phyloP scores from a whole-genome alignment of 2,113 vertebrate genomes.

The Neofelis nebulosa region DNA sequence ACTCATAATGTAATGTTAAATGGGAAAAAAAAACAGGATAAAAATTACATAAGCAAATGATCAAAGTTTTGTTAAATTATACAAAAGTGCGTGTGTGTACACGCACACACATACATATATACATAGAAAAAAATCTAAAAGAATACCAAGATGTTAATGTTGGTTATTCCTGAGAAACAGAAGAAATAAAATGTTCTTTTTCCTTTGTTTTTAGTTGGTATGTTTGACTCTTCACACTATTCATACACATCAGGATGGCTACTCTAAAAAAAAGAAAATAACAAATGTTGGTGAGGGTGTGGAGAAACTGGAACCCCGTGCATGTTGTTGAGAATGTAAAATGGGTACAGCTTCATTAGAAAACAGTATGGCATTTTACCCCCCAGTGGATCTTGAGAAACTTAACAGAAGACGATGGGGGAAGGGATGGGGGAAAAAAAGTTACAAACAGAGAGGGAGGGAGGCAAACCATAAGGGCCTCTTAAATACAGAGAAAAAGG shows the following conservation, averaged over 20 bases:
- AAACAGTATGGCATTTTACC: not conserved
- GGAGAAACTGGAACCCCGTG: not conserved
- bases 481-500: no score
- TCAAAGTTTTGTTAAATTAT: not conserved
- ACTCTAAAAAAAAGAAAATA: not conserved
- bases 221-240: not conserved
- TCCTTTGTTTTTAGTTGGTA: not conserved
- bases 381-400: no score
- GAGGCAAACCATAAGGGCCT: no score
- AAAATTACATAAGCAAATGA: not conserved
- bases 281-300: not conserved
- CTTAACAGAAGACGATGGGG: no score
- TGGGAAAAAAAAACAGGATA: not conserved
- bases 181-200: not conserved
- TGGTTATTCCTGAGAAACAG: not conserved
- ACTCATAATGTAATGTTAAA: not conserved
- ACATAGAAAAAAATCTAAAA: not conserved
- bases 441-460: no score
- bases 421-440: no score
- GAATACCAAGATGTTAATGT: not conserved
- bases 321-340: not conserved
- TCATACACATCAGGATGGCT: not conserved
- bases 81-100: not conserved
- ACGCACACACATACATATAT: accelerated
- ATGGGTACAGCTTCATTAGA: not conserved